phyloP scores from a whole-genome alignment of 1,140 invertebrate species.

The Scylla paramamosain region DNA sequence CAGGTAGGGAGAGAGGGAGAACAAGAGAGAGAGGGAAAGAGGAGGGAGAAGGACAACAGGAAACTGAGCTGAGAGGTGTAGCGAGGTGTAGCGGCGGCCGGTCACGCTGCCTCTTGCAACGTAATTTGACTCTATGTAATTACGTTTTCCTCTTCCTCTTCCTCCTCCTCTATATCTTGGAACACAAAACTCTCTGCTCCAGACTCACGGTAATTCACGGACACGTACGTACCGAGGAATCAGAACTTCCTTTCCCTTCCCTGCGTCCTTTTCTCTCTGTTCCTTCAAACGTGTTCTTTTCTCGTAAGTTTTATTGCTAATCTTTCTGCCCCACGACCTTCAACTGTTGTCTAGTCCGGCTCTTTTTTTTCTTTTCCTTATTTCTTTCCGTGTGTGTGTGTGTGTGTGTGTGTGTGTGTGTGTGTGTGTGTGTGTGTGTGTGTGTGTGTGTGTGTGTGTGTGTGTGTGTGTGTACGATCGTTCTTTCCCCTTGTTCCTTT shows the following conservation, averaged over 20 bases:
- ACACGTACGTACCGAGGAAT: not conserved
- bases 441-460: slow-evolving; percentile 20
- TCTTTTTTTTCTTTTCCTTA: not conserved
- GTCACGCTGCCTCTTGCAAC: not conserved
- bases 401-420: slow-evolving; percentile 12
- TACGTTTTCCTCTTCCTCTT: not conserved
- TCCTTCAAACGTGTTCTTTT: not conserved
- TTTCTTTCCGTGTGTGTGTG: not conserved
- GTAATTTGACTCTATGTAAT: slow-evolving; percentile 48
- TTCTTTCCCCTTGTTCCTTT: not conserved
- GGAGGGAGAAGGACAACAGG: slow-evolving; percentile 8
- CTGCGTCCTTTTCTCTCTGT: not conserved
- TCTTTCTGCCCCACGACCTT: not conserved
- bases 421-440: slow-evolving; percentile 20
- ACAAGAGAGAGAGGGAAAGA: not conserved
- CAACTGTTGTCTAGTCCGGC: not conserved
- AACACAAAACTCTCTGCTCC: not conserved
- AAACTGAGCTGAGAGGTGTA: not conserved
- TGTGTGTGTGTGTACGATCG: not conserved
- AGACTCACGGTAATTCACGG: not conserved
- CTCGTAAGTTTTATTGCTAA: not conserved
- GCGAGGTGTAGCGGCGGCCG: not conserved
- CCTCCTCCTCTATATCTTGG: not conserved
- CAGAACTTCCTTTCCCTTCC: not conserved
- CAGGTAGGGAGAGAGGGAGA: not conserved